Conservation (phyloP, 2,797 vertebrate genomes). For the Serranus cabrilla region DNA sequence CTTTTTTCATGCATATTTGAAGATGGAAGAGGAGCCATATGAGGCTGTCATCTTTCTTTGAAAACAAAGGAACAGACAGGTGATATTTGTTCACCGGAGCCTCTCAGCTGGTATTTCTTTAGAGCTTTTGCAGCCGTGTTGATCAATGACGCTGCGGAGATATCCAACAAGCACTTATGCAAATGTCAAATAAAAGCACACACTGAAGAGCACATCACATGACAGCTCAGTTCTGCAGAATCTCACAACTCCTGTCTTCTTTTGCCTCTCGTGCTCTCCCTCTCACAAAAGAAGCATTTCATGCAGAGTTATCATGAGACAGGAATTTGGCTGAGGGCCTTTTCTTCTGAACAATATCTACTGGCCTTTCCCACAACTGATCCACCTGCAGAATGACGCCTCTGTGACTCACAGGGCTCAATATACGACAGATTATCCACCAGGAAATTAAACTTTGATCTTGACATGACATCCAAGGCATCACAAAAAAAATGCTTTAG, state of each 20-base stretch:
- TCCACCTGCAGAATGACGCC: conserved; percentile 16
- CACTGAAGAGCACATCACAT: conserved; percentile 13
- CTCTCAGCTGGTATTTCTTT: neutral
- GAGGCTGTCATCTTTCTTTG: neutral
- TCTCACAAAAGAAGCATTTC: neutral
- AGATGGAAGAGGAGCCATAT: conserved; percentile 1
- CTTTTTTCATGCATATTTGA: conserved; percentile 3
- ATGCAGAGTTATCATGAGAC: neutral
- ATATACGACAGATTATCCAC: conserved; percentile 8
- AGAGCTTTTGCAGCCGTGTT: conserved; percentile 1
- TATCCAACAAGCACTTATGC: conserved; percentile 29
- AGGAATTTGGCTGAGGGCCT: neutral
- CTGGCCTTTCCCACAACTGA: neutral
- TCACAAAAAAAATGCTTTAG: conserved; percentile 3
- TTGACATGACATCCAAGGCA: conserved; percentile 3
- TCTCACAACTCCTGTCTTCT: neutral
- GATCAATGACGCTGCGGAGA: conserved; percentile 4
- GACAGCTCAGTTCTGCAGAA: conserved; percentile 30
- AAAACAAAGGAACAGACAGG: neutral
- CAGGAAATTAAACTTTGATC: conserved; percentile 29
- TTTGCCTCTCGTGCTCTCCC: conserved; percentile 9
- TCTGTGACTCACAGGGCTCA: conserved; percentile 44
- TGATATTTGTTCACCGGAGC: conserved; percentile 1
- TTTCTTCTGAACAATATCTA: conserved; percentile 19
- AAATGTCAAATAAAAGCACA: conserved; percentile 30